These are phyloP conservation scores for Petrocephalus zakoni DNA, from an alignment of 2,113 vertebrate species.

Conservation along the genomic window DNA sequence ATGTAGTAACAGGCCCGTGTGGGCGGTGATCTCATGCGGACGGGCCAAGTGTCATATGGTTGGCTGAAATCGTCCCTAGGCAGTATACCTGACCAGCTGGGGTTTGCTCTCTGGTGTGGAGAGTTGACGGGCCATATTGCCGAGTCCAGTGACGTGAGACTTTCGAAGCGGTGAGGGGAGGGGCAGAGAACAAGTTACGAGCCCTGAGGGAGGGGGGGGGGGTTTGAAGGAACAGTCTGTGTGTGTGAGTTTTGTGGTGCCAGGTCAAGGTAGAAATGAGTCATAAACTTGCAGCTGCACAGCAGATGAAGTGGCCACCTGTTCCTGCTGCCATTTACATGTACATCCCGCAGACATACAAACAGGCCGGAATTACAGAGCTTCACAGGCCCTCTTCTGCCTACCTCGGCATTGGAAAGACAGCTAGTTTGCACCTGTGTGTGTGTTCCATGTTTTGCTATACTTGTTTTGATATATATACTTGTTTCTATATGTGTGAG, in stretches of 20 bases:
- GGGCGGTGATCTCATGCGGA: background rate
- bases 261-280: conserved; percentile 39
- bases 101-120: background rate
- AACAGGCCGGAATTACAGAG: conserved; percentile 44
- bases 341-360: conserved; percentile 31
- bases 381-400: conserved; percentile 30
- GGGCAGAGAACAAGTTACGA: background rate
- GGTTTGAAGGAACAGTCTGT: conserved; percentile 1
- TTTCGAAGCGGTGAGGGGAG: background rate
- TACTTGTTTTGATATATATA: too few relatives aligned
- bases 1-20: background rate
- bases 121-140: background rate
- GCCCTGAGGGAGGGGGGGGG: background rate
- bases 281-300: conserved; percentile 40
- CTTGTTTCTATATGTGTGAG: too few relatives aligned
- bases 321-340: conserved; percentile 42
- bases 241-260: conserved; percentile 21
- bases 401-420: conserved; percentile 17
- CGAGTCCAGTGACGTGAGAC: background rate
- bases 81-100: background rate
- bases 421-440: too few relatives aligned
- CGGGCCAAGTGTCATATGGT: background rate
- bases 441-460: too few relatives aligned
- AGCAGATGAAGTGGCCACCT: conserved; percentile 47
- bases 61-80: background rate